Conservation (phyloP, 1,140 invertebrate genomes). For the Vollenhovia emeryi region DNA sequence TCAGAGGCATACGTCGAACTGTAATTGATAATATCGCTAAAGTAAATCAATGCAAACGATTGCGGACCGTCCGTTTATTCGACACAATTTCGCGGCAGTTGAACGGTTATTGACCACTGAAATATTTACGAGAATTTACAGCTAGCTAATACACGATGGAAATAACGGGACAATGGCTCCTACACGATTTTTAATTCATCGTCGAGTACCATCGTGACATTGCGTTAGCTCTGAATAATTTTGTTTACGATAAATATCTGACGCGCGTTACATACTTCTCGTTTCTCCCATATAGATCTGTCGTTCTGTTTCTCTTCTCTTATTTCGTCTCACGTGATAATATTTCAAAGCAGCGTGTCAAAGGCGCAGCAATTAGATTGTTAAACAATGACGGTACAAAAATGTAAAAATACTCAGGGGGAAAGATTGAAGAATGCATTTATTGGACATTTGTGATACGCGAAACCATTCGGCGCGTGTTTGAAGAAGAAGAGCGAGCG, state of each 20-base stretch:
- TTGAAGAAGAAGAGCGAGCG: background rate
- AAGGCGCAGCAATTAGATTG: background rate
- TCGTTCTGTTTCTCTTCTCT: background rate
- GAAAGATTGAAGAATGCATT: background rate
- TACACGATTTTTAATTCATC: conserved; percentile 39
- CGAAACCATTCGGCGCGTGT: background rate
- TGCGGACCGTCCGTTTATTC: conserved; percentile 42
- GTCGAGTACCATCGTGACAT: background rate
- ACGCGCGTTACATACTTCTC: background rate
- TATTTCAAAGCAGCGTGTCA: background rate
- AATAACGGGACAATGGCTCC: conserved; percentile 27
- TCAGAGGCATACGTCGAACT: conserved; percentile 25
- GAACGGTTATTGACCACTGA: conserved; percentile 37
- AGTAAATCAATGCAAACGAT: conserved; percentile 49
- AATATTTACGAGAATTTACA: conserved; percentile 58
- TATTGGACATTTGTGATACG: background rate
- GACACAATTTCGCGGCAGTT: conserved; percentile 43
- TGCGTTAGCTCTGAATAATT: conserved; percentile 34
- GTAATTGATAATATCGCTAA: conserved; percentile 58
- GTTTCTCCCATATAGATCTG: background rate
- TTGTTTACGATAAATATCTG: conserved; percentile 1
- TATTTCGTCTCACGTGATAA: background rate
- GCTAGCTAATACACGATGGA: conserved; percentile 37
- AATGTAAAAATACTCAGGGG: background rate
- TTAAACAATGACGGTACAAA: background rate